phyloP scores from a whole-genome alignment of 2,888 invertebrate genomes.

The Pseudeuparius sepicola region DNA sequence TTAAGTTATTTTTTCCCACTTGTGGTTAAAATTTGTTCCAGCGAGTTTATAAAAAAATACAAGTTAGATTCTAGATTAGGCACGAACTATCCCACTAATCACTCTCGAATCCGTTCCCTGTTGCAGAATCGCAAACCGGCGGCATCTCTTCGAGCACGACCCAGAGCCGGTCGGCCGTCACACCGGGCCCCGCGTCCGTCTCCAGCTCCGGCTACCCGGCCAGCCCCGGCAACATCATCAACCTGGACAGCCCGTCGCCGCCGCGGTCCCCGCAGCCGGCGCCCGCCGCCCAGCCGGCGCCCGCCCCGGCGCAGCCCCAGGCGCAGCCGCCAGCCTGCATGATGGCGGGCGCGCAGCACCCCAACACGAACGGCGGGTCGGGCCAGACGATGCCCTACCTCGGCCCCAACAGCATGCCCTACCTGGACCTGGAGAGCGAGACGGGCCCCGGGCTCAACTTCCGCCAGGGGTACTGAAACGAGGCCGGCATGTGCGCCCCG shows the following conservation, averaged over 20 bases:
- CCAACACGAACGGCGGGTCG: conserved; percentile 8
- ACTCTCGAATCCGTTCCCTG: no score
- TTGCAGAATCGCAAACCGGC: conserved; percentile 23
- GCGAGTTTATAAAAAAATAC: no score
- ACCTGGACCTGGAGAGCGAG: conserved; percentile 35
- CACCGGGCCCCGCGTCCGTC: conserved; percentile 41
- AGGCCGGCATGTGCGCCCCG: no score
- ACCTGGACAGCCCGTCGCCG: conserved; percentile 54
- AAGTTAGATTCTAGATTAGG: no score
- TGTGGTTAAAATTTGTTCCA: no score
- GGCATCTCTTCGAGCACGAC: conserved; percentile 40
- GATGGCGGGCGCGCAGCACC: conserved; percentile 25
- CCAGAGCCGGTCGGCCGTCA: conserved; percentile 33
- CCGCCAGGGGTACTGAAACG: no score
- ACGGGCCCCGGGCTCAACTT: conserved; percentile 20
- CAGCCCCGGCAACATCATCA: conserved; percentile 51
- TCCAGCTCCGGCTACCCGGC: conserved; percentile 51
- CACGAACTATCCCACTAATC: no score
- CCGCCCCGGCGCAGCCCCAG: conserved; percentile 17
- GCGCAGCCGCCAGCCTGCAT: conserved; percentile 28
- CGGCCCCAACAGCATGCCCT: conserved; percentile 29
- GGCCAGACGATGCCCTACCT: not conserved
- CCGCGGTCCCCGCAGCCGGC: conserved; percentile 37
- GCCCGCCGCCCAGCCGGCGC: conserved; percentile 7
- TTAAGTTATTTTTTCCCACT: no score